These are phyloP conservation scores for Pygoscelis adeliae DNA, from an alignment of 2,113 vertebrate genomes.

Conservation along the genomic window DNA sequence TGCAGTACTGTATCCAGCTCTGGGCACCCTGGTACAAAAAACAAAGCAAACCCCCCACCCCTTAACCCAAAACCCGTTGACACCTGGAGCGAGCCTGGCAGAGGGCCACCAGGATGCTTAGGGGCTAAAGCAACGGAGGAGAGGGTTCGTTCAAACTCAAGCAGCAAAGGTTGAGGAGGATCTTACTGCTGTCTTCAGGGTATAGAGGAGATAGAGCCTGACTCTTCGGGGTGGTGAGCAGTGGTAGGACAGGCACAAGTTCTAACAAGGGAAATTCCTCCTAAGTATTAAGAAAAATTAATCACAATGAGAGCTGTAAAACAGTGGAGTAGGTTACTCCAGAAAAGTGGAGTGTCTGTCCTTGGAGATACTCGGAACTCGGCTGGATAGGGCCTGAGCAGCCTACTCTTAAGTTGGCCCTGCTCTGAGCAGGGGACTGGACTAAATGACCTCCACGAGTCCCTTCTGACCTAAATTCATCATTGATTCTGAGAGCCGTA, in stretches of 20 bases:
- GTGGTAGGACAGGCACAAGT: neutral
- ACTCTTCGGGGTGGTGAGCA: neutral
- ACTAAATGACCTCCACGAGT: neutral
- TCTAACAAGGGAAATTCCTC: neutral
- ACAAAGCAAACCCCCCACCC: accelerated
- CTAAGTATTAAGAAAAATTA: neutral
- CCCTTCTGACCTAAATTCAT: neutral
- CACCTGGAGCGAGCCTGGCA: neutral
- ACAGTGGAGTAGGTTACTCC: neutral
- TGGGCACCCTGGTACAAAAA: neutral
- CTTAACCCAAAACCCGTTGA: neutral
- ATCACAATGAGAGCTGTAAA: neutral
- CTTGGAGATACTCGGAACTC: neutral
- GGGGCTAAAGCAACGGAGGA: neutral
- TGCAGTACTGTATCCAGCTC: neutral
- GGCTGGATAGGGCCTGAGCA: neutral
- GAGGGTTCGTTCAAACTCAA: neutral
- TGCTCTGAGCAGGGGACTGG: neutral
- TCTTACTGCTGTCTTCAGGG: neutral
- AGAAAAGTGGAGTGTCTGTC: neutral
- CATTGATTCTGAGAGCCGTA: neutral
- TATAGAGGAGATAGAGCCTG: neutral
- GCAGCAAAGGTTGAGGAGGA: neutral
- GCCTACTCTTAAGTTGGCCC: neutral
- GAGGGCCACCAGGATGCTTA: neutral